Percentiles rank a stretch among this genome's conserved stretches.
Evolutionary conservation across 2,888 invertebrate genomes (phyloP).

Genomic region (Hyposoter didymator): DNA sequence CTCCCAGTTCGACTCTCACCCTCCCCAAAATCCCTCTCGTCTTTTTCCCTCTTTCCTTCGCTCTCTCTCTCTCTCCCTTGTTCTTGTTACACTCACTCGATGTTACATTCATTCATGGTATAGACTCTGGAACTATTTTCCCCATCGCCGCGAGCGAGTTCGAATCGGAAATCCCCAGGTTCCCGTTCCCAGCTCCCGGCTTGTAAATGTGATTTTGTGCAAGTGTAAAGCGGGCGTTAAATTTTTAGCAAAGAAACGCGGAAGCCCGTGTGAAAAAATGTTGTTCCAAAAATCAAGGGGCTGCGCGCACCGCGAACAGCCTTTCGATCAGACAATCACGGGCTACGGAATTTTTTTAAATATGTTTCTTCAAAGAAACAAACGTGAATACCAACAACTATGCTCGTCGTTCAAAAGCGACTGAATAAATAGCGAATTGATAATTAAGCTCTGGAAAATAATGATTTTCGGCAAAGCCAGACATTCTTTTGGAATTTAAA

Average conservation of each 20-base stretch:
- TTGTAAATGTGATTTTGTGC: constrained; percentile 38
- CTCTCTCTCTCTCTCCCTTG: constrained; percentile 56
- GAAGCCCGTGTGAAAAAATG: neutral
- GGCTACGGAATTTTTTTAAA: too few relatives aligned
- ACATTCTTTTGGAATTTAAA: neutral
- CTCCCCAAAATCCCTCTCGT: constrained; percentile 27
- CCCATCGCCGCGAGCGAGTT: constrained; percentile 57
- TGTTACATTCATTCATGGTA: constrained; percentile 20
- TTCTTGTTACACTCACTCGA: constrained; percentile 44
- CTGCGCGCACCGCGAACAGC: neutral
- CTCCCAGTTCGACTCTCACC: constrained; percentile 57
- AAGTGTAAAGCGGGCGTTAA: constrained; percentile 2
- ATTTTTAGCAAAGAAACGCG: constrained; percentile 12
- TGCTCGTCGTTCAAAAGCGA: neutral
- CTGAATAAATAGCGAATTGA: neutral
- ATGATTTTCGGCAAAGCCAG: neutral
- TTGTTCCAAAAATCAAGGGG: neutral
- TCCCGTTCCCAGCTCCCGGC: constrained; percentile 65
- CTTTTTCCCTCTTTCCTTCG: constrained; percentile 46
- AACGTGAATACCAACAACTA: neutral
- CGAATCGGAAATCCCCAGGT: constrained; percentile 67
- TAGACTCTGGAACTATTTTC: constrained; percentile 48
- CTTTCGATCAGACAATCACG: neutral
- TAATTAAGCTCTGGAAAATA: neutral
- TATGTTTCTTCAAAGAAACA: too few relatives aligned